Conservation (phyloP, 2,888 invertebrate species). For the Sussaba pulchella region DNA sequence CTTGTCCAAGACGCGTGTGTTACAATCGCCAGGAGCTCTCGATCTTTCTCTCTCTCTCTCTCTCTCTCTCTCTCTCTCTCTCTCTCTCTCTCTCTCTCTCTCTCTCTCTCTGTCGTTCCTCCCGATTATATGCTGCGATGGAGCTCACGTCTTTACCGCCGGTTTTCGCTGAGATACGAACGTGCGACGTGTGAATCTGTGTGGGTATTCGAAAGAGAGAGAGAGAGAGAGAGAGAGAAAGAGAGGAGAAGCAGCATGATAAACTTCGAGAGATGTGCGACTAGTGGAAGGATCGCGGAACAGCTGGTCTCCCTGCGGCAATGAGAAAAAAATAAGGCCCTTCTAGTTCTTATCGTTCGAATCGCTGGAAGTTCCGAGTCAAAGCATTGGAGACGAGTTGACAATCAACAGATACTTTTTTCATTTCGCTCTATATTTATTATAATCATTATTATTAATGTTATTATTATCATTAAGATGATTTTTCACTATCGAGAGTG, state of each 20-base stretch:
- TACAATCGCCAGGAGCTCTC: too few species aligned
- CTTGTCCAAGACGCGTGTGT: too few species aligned
- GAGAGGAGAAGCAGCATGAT: conserved; percentile 48
- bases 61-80: too few species aligned
- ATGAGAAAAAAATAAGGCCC: conserved; percentile 51
- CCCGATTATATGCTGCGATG: conserved; percentile 44
- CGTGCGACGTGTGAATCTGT: too few species aligned
- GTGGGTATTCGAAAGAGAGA: too few species aligned
- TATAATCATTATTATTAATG: too few species aligned
- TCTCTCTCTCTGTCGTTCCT: not conserved
- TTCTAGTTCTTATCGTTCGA: conserved; percentile 18
- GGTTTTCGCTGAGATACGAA: conserved; percentile 73
- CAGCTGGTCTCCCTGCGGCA: conserved; percentile 65
- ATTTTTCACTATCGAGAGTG: too few species aligned
- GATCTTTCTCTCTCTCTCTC: too few species aligned
- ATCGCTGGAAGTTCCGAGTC: conserved; percentile 43
- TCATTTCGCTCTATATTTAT: too few species aligned
- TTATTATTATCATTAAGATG: too few species aligned
- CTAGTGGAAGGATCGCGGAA: conserved; percentile 64
- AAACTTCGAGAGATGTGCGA: conserved; percentile 27
- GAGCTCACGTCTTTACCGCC: conserved; percentile 51
- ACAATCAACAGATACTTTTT: too few species aligned
- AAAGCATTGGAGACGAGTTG: not conserved
- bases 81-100: too few species aligned
- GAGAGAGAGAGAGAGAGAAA: conserved; percentile 28